Conservation (phyloP, 2,113 vertebrate genomes). For the Himantopus leucocephalus region DNA sequence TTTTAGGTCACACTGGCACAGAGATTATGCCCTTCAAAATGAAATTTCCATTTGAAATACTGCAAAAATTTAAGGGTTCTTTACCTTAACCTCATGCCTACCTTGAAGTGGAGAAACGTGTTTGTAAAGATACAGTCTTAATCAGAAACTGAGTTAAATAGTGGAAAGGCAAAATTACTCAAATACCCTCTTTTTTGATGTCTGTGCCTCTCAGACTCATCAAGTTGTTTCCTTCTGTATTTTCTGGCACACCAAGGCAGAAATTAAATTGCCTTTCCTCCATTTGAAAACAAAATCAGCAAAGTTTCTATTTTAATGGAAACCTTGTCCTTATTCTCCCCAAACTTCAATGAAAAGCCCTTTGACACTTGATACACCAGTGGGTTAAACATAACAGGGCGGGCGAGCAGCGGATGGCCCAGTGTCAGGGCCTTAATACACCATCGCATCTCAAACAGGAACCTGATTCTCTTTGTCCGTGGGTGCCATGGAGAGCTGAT, state of each 20-base stretch:
- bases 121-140: background rate
- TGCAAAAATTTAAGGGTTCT: background rate
- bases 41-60: conserved; percentile 42
- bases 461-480: conserved; percentile 56
- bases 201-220: background rate
- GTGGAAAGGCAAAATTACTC: background rate
- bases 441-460: background rate
- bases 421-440: conserved; percentile 24
- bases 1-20: conserved; percentile 10
- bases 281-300: background rate
- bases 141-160: background rate
- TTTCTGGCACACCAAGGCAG: conserved; percentile 8
- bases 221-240: background rate
- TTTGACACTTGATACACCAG: conserved; percentile 39
- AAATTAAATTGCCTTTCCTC: background rate
- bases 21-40: conserved; percentile 16
- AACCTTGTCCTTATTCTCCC: conserved; percentile 20
- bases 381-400: background rate
- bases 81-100: conserved; percentile 23
- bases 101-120: background rate
- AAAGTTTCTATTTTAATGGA: conserved; percentile 32
- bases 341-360: background rate
- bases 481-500: conserved; percentile 42
- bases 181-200: background rate
- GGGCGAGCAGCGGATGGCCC: background rate